phyloP scores from a whole-genome alignment of 2,888 invertebrate species.

The Sphinx pinastri region DNA sequence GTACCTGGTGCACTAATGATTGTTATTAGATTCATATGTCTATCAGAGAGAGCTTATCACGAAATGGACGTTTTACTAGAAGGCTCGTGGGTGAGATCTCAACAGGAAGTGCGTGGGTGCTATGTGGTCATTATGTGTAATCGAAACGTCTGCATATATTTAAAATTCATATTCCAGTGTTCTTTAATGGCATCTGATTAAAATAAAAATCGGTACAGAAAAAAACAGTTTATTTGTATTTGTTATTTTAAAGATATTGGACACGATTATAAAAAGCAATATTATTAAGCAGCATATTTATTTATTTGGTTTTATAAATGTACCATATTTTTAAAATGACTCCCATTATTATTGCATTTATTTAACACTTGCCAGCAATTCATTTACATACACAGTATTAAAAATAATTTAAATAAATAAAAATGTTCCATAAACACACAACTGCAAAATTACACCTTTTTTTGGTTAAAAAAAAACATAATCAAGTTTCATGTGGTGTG shows the following conservation, averaged over 20 bases:
- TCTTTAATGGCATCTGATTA: neutral
- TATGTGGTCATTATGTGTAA: slow-evolving; percentile 34
- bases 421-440: neutral
- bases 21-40: slow-evolving; percentile 4
- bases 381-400: neutral
- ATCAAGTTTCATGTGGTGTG: neutral
- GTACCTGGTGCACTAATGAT: neutral
- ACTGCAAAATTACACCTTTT: neutral
- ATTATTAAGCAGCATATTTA: too few relatives aligned
- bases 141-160: slow-evolving; percentile 27
- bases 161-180: slow-evolving; percentile 4
- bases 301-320: too few relatives aligned
- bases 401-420: neutral
- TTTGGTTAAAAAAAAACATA: neutral
- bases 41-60: slow-evolving; percentile 20
- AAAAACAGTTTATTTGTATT: neutral
- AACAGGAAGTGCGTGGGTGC: slow-evolving; percentile 57
- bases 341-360: too few relatives aligned
- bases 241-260: neutral
- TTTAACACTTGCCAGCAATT: neutral
- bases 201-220: neutral
- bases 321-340: too few relatives aligned
- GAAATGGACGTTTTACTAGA: slow-evolving; percentile 20
- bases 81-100: slow-evolving; percentile 44
- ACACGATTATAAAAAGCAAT: too few relatives aligned